A percentile compares a stretch with the other conserved stretches of the same genome.
Evolutionary conservation across 2,797 vertebrate species (phyloP).

Genomic region (Melanotaenia nigrans): DNA sequence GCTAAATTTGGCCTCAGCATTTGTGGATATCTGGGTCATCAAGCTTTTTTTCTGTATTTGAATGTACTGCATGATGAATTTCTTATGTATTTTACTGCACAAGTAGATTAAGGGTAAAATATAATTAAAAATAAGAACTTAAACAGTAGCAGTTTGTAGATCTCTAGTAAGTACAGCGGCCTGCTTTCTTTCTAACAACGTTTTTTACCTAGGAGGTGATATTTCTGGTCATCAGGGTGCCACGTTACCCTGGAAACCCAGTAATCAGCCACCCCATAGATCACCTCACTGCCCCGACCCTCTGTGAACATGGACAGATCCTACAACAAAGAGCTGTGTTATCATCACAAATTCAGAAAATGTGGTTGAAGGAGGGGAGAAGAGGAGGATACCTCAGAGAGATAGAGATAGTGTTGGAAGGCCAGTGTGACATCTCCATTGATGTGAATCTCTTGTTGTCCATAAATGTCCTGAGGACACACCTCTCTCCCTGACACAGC

Average conservation of each 20-base stretch:
- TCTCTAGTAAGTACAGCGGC: neutral
- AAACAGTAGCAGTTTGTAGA: neutral
- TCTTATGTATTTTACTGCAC: neutral
- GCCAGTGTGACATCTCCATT: conserved; percentile 90
- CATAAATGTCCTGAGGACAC: conserved; percentile 90
- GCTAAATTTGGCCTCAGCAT: too few species aligned
- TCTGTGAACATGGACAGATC: conserved; percentile 89
- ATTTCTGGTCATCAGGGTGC: conserved; percentile 84
- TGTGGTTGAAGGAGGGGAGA: neutral
- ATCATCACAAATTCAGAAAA: neutral
- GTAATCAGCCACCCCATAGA: conserved; percentile 89
- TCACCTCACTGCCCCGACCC: conserved; percentile 86
- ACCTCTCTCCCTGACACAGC: conserved; percentile 90
- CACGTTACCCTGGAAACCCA: conserved; percentile 93
- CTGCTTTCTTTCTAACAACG: neutral
- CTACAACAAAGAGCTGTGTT: conserved; percentile 74
- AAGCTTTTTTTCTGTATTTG: too few species aligned
- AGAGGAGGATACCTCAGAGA: conserved; percentile 85
- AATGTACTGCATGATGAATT: neutral
- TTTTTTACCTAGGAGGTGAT: conserved; percentile 76
- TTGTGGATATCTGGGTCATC: too few species aligned
- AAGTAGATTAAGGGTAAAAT: neutral
- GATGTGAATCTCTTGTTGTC: conserved; percentile 92
- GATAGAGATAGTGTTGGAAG: conserved; percentile 89
- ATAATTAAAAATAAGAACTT: neutral